These are phyloP conservation scores for Forbesichthys agassizii DNA, from an alignment of 2,113 vertebrate species.

Conservation along the genomic window DNA sequence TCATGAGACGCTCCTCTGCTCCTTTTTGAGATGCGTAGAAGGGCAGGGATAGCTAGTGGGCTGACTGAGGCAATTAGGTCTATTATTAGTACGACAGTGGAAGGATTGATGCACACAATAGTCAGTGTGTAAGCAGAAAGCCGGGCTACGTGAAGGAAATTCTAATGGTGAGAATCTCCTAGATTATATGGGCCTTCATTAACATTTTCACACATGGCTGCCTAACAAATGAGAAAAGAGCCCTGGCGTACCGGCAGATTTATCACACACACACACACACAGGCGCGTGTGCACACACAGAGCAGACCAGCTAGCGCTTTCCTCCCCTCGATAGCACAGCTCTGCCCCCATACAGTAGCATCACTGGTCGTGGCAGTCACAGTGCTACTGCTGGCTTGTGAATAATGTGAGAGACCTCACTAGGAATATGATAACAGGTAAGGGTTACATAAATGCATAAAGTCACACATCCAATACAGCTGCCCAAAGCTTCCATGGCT, in stretches of 20 bases:
- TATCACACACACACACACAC: constrained; percentile 67
- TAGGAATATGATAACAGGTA: constrained; percentile 28
- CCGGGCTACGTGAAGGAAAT: constrained; percentile 85
- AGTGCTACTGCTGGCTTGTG: constrained; percentile 50
- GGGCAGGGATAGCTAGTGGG: constrained; percentile 69
- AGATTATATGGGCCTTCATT: constrained; percentile 94
- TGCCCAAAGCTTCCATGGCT: constrained; percentile 25
- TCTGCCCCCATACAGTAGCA: constrained; percentile 38
- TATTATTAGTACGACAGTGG: constrained; percentile 82
- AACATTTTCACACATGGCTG: constrained; percentile 97
- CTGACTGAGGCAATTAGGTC: constrained; percentile 81
- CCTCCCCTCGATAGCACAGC: constrained; percentile 46
- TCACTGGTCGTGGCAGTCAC: constrained; percentile 48
- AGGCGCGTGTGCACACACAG: constrained; percentile 50
- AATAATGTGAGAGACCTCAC: constrained; percentile 47
- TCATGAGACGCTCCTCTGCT: constrained; percentile 59
- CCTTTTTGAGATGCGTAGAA: constrained; percentile 68
- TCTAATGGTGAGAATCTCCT: constrained; percentile 86
- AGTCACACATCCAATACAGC: constrained; percentile 35
- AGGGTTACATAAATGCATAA: constrained; percentile 45
- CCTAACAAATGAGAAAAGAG: constrained; percentile 93
- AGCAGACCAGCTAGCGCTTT: constrained; percentile 59
- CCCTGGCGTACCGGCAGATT: constrained; percentile 82
- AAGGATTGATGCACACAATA: constrained; percentile 85
- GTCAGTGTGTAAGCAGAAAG: constrained; percentile 83